Evolutionary conservation across 2,113 vertebrate genomes (phyloP).

Genomic region (Mus musculus): GRCm39 chr17:34101501-34102000

Average conservation of each 20-base stretch:
- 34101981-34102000: rapidly evolving
- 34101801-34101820: not conserved
- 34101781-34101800: not conserved
- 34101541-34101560: not conserved
- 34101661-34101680: not conserved
- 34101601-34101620: not conserved
- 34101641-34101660: too few species aligned
- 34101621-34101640: not conserved
- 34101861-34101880: not conserved
- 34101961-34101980: not conserved
- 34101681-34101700: not conserved
- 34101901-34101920: not conserved
- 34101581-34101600: not conserved
- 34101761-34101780: not conserved
- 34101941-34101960: not conserved
- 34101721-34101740: not conserved
- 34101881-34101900: not conserved
- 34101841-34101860: not conserved
- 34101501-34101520: not conserved
- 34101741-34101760: not conserved
- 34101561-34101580: not conserved
- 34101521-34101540: not conserved
- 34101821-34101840: not conserved
- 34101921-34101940: not conserved
- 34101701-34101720: too few species aligned